Conservation (phyloP, 2,797 vertebrate genomes). For the Gymnothorax reevesii region DNA sequence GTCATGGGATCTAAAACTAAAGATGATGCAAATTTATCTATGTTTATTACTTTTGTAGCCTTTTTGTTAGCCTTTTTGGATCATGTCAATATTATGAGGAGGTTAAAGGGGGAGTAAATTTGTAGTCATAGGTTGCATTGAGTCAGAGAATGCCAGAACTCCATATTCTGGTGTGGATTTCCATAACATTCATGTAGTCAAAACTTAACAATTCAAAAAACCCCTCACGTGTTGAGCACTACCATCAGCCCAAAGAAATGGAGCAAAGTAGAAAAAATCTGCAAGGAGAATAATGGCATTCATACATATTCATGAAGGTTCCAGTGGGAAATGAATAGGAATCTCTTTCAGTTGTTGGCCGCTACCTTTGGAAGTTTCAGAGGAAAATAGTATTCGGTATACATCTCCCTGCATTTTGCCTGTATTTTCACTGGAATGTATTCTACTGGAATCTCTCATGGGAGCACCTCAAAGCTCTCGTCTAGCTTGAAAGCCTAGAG, state of each 20-base stretch:
- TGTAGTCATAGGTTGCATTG: neutral
- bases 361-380: conserved; percentile 21
- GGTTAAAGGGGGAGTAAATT: neutral
- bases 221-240: neutral
- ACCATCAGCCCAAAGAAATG: neutral
- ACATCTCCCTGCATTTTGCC: conserved; percentile 33
- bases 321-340: neutral
- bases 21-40: neutral
- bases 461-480: conserved; percentile 37
- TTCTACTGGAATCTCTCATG: conserved; percentile 38
- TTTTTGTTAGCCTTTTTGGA: neutral
- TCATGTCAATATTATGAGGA: neutral
- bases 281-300: neutral
- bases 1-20: conserved; percentile 10
- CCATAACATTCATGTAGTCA: neutral
- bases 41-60: neutral
- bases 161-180: neutral
- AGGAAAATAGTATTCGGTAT: conserved; percentile 19
- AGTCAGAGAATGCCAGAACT: neutral
- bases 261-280: neutral
- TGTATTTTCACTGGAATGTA: conserved; percentile 19
- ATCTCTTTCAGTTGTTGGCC: conserved; percentile 32
- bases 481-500: conserved; percentile 38
- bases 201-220: neutral
- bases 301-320: neutral